phyloP scores from a whole-genome alignment of 2,888 invertebrate genomes.

The Agrenia bidenticulata region DNA sequence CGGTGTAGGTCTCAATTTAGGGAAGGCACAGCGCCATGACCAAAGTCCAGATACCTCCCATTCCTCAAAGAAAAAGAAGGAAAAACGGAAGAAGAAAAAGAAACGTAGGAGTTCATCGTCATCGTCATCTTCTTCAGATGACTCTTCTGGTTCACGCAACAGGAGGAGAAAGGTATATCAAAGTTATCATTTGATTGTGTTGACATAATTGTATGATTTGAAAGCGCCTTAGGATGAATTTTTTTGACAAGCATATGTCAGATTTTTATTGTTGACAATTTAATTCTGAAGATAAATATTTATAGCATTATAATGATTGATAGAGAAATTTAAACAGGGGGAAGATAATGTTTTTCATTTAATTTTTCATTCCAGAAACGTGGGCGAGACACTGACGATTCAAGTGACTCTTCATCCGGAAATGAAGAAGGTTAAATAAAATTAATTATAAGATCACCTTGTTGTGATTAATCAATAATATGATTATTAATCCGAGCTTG shows the following conservation, averaged over 20 bases:
- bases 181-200: too few species aligned
- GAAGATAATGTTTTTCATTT: neutral
- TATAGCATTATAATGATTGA: too few species aligned
- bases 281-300: conserved; percentile 7
- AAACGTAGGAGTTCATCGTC: conserved; percentile 47
- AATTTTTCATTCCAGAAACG: conserved; percentile 28
- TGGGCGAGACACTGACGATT: conserved; percentile 32
- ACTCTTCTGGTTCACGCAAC: conserved; percentile 32
- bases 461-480: too few species aligned
- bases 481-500: too few species aligned
- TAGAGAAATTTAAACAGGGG: too few species aligned
- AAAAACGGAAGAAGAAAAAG: conserved; percentile 47
- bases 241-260: conserved; percentile 16
- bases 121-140: conserved; percentile 49
- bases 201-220: too few species aligned
- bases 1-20: conserved; percentile 6
- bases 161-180: conserved; percentile 33
- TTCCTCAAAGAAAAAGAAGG: conserved; percentile 44
- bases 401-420: conserved; percentile 48
- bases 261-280: conserved; percentile 10
- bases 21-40: neutral
- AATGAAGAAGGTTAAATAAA: conserved; percentile 36
- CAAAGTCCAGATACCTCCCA: conserved; percentile 1
- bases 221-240: neutral
- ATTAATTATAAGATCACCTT: too few species aligned